Evolutionary conservation across 2,113 vertebrate genomes (phyloP).

Genomic region (Apodemus speciosus): DNA sequence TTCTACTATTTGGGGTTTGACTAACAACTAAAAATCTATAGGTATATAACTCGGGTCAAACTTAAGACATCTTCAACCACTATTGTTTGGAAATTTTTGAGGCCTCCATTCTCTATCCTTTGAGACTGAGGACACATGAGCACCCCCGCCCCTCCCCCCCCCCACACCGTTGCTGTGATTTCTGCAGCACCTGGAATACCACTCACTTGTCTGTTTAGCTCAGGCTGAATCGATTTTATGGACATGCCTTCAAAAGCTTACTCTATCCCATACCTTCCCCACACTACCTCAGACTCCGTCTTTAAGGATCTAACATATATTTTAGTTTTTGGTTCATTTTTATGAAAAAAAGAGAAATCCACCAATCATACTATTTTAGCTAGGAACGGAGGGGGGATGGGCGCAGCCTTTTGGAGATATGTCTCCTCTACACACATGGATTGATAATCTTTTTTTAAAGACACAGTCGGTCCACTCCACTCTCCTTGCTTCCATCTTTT

Average conservation of each 20-base stretch:
- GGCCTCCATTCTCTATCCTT: neutral
- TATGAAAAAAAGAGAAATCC: neutral
- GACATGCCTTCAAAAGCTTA: neutral
- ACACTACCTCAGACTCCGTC: neutral
- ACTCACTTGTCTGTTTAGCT: neutral
- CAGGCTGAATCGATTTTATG: neutral
- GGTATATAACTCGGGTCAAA: neutral
- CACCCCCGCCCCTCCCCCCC: no score
- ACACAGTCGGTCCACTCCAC: neutral
- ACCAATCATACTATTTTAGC: neutral
- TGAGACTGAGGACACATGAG: neutral
- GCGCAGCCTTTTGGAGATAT: neutral
- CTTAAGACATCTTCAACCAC: neutral
- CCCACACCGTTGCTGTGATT: no score
- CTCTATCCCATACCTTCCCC: neutral
- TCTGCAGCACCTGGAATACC: neutral
- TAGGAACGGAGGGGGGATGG: neutral
- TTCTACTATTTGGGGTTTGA: neutral
- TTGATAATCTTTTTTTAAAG: neutral
- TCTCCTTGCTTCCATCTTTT: neutral
- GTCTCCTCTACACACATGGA: neutral
- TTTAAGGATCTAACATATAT: neutral
- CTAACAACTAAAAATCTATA: neutral
- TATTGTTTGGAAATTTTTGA: neutral
- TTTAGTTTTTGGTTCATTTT: neutral